Base-by-base conservation (phyloP, 1,140 invertebrate species). In the Ips typographus region DNA sequence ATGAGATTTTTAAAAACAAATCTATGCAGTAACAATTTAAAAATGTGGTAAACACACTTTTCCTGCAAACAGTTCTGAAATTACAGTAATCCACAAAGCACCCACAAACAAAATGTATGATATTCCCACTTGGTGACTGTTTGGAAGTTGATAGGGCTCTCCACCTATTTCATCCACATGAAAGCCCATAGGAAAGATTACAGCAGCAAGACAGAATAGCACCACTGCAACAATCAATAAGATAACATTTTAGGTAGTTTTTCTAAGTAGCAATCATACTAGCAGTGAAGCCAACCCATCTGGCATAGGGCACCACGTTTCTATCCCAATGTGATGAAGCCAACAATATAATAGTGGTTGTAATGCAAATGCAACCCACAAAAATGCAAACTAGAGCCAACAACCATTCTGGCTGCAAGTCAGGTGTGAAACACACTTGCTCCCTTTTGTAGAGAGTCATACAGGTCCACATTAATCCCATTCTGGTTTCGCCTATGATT, bases 1-100 rank as follows among this genome's bases (percentile, higher is more conserved):
- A 65, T 56, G 36, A 55, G 36, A 65, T 40, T 3, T 41, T 22
- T 4, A 58, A 22, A 22, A 68, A 36, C 37, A 2, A 22, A 22
- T 22, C 22, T 22, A 22, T 22, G 22, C 22, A 22, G 22, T 22
- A 22, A 22, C 22, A 3, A 68, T 36, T 81, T 90, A 95, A 85
- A 96, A 95, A 84, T 97, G 94, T 55, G 95, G 95, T 70, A 97
- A 82, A 82, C 95, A 98, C 6, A 98, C 94, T 90, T 98, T 98
- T n/a, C 94, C 95, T 65, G 94, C 95, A 87, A 98, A 97, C 36
- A 98, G 81, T 83, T 98, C 95, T 5, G 95, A 97, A 73, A 98
- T 92, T 2, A 98, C 95, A 53, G 94, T 97, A 56, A 97, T 95
- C 95, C 95, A 98, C 2, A 98, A 80, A 41, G 95, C 94, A 49